These are phyloP conservation scores for Neodon shergylaensis DNA, from an alignment of 2,113 vertebrate genomes.

Conservation along the genomic window DNA sequence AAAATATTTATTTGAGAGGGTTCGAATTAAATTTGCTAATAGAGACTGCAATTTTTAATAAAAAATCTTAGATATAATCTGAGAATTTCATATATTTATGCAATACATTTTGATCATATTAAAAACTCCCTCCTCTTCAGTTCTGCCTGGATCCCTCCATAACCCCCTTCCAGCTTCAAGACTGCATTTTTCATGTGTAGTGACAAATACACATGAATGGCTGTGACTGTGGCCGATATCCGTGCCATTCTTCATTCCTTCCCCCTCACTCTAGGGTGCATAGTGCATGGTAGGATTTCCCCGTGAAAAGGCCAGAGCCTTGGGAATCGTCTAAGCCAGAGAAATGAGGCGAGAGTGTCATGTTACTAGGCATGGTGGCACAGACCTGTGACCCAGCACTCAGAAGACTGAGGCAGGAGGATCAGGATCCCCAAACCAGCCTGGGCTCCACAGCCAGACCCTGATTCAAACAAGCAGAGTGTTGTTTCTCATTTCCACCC, in stretches of 20 bases:
- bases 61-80: background rate
- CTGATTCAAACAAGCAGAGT: background rate
- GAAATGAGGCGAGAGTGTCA: background rate
- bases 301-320: background rate
- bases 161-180: background rate
- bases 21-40: background rate
- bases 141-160: background rate
- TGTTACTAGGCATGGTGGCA: too few relatives aligned
- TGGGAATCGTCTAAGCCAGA: background rate
- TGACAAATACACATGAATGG: background rate
- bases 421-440: background rate
- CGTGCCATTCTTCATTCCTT: background rate
- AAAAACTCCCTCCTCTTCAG: background rate
- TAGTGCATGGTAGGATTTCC: background rate
- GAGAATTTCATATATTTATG: background rate
- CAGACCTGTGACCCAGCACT: too few relatives aligned
- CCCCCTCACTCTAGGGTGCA: background rate
- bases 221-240: fast-evolving
- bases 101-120: background rate
- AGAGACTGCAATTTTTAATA: background rate
- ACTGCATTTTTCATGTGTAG: background rate
- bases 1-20: background rate
- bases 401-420: too few relatives aligned
- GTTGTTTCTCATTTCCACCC: background rate
- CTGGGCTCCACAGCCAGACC: background rate